Conservation (phyloP, 1,140 invertebrate genomes). For the Heterodera schachtii region DNA sequence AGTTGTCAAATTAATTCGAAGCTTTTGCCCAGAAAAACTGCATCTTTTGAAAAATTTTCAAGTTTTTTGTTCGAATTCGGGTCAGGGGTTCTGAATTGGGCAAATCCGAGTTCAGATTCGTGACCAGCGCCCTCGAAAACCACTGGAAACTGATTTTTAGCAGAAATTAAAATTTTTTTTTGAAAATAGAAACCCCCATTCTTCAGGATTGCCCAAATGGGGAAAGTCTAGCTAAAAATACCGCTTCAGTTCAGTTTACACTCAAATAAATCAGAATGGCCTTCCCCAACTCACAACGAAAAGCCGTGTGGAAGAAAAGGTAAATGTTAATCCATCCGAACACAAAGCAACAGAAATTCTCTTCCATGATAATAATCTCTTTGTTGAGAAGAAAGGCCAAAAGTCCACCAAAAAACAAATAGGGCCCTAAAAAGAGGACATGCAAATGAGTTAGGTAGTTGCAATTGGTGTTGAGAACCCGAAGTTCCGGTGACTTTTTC, state of each 20-base stretch:
- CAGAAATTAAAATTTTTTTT: too few relatives aligned
- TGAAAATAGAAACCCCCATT: too few relatives aligned
- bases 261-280: too few relatives aligned
- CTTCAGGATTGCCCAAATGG: too few relatives aligned
- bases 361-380: slow-evolving; percentile 63
- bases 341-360: slow-evolving; percentile 57
- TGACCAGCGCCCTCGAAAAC: too few relatives aligned
- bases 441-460: slow-evolving; percentile 1
- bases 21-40: too few relatives aligned
- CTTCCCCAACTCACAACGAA: slow-evolving; percentile 51
- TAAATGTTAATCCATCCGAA: slow-evolving; percentile 58
- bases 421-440: slow-evolving; percentile 55
- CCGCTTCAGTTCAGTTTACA: slow-evolving; percentile 19
- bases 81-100: too few relatives aligned
- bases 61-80: too few relatives aligned
- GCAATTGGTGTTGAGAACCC: slow-evolving; percentile 33
- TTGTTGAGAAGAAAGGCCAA: slow-evolving; percentile 61
- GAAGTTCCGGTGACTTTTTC: slow-evolving; percentile 64
- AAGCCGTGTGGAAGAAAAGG: slow-evolving; percentile 45
- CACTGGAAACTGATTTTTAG: too few relatives aligned
- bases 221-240: slow-evolving; percentile 27
- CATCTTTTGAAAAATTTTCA: too few relatives aligned
- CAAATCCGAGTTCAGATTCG: too few relatives aligned
- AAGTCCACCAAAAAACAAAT: slow-evolving; percentile 60
- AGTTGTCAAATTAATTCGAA: too few relatives aligned